Conservation (phyloP, 2,888 invertebrate species). For the Macrophya alboannulata region DNA sequence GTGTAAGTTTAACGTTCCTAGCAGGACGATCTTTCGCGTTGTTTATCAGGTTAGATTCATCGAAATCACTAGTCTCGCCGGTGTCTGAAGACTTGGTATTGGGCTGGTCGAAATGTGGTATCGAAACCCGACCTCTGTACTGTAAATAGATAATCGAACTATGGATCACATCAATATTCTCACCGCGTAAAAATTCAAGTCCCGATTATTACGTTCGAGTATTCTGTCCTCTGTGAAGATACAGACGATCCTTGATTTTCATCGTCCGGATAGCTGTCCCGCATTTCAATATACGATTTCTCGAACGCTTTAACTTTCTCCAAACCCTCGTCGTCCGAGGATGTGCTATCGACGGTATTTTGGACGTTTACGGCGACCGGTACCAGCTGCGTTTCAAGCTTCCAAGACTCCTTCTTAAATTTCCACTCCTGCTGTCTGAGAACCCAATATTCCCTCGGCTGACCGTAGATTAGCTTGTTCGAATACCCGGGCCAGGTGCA, state of each 20-base stretch:
- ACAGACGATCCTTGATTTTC: background rate
- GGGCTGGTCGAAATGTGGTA: background rate
- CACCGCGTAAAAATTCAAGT: background rate
- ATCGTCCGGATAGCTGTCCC: background rate
- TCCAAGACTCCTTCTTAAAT: background rate
- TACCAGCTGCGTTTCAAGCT: background rate
- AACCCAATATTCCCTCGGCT: constrained; percentile 65
- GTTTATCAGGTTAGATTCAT: constrained; percentile 27
- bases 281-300: background rate
- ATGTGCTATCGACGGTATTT: constrained; percentile 17
- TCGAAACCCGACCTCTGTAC: constrained; percentile 1
- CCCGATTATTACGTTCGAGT: constrained; percentile 25
- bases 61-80: background rate
- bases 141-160: background rate
- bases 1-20: background rate
- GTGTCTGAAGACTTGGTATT: background rate
- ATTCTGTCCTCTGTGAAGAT: background rate
- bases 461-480: constrained; percentile 65
- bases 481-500: constrained; percentile 61
- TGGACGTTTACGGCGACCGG: background rate
- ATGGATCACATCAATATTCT: background rate
- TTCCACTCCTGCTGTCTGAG: constrained; percentile 67
- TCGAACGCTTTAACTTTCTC: background rate
- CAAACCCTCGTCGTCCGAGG: constrained; percentile 21
- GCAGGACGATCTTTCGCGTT: background rate